Evolutionary conservation across 2,113 vertebrate genomes (phyloP).

Genomic region (Myotis brandtii): DNA sequence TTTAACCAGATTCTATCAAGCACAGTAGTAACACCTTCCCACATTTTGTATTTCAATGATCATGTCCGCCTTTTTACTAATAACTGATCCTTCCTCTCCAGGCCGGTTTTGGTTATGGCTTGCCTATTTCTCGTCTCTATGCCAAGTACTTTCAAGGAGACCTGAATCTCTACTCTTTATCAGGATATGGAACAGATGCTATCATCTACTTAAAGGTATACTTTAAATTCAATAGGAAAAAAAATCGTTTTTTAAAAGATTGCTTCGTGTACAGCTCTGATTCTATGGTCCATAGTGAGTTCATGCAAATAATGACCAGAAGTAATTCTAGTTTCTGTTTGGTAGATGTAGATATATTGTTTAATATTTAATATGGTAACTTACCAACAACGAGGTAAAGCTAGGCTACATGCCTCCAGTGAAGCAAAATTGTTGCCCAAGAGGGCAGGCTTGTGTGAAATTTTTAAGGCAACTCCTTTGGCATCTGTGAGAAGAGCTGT

Average conservation of each 20-base stretch:
- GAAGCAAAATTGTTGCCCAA: conserved; percentile 21
- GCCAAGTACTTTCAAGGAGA: conserved; percentile 99
- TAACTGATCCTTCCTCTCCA: conserved; percentile 76
- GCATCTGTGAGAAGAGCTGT: not conserved
- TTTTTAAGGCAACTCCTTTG: conserved; percentile 10
- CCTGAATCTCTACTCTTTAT: conserved; percentile 96
- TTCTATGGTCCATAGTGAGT: not conserved
- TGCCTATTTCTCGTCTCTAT: conserved; percentile 98
- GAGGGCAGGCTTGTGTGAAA: not conserved
- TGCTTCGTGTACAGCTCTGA: not conserved
- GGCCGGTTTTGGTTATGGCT: conserved; percentile 98
- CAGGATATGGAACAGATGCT: conserved; percentile 96
- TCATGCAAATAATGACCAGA: conserved; percentile 27
- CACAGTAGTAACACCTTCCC: not conserved
- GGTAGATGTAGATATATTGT: not conserved
- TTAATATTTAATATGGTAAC: not conserved
- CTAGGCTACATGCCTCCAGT: not conserved
- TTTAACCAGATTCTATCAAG: not conserved
- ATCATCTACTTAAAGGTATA: conserved; percentile 97
- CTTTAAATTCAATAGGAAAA: not conserved
- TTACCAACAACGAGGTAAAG: not conserved
- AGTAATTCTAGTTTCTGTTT: not conserved
- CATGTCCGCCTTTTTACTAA: not conserved
- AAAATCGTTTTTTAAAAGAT: not conserved
- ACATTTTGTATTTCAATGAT: not conserved